Evolutionary conservation across 2,888 invertebrate genomes (phyloP).

Genomic region (Poecilobothrus nobilitatus): DNA sequence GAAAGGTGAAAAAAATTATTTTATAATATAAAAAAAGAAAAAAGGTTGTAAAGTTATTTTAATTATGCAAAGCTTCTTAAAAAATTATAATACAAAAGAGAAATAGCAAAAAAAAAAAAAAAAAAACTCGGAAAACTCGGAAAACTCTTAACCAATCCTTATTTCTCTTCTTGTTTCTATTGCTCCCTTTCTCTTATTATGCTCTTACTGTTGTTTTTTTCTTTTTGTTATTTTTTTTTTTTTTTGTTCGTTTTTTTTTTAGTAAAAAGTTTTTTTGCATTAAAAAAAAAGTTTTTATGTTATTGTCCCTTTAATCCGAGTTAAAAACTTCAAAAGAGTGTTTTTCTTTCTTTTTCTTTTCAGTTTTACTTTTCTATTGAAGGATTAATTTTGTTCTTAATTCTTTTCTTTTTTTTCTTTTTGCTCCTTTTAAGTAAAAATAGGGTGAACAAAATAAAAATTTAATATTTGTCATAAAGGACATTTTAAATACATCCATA

Average conservation of each 20-base stretch:
- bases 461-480: not conserved
- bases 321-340: not conserved
- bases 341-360: not conserved
- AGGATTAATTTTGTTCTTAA: not conserved
- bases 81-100: not conserved
- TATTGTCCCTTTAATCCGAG: slow-evolving; percentile 3
- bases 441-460: not conserved
- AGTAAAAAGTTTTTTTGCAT: not conserved
- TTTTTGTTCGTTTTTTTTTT: not conserved
- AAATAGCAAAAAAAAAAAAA: no score
- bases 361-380: not conserved
- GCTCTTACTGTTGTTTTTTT: no score
- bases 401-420: not conserved
- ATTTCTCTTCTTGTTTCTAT: no score
- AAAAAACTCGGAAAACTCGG: not conserved
- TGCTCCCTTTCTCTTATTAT: no score
- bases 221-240: not conserved
- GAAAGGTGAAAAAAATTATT: no score
- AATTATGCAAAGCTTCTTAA: slow-evolving; percentile 1
- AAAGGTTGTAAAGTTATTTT: not conserved
- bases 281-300: not conserved
- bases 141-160: not conserved
- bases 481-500: not conserved
- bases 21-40: no score
- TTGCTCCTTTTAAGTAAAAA: not conserved